Evolutionary conservation across 2,888 invertebrate genomes (phyloP), one percentile per base, ranked within the genome.

Genomic region (Cistogaster globosa): DNA sequence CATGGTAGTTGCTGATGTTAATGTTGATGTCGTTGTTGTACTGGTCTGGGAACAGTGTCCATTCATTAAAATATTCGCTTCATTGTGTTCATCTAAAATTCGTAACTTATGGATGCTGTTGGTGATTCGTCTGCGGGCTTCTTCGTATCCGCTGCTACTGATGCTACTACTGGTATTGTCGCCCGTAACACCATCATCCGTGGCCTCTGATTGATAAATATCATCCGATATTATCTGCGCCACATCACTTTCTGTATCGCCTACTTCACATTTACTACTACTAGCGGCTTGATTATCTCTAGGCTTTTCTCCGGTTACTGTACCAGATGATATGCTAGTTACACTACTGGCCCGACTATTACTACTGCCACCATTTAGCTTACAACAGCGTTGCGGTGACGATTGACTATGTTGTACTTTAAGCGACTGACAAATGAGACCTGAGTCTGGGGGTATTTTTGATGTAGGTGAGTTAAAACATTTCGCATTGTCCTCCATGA

Each of bases 381-480:
- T 91, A 87, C 92, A 93, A 86, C 92, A 93, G 72, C 93, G 92
- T 79, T 92, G 92, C 8, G 93, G 92, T 65, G 92, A 92, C 53
- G 93, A 91, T 86, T 93, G 93, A 80, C 92, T 93, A 87, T 93
- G 93, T 84, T 93, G 92, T 55, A 93, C 93, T 86, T 92, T 93
- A 48, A 93, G 89, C 51, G 93, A 93, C 82, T 90, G 92, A 89
- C 92, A 92, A 20, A 92, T 85, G 75, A 92, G 86, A 38, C 87
- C 86, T 20, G 80, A 63, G n/a, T 51, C 58, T 6, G 69, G 62
- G 36, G 53, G 74, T 53, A 77, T 55, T 74, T 81, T 57, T 18
- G 84, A 63, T 18, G 69, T 51, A 3, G 78, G 80, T 16, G 80
- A 82, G 4, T 78, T 45, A n/a, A 48, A 86, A 72, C 58, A 77